phyloP scores from a whole-genome alignment of 2,888 invertebrate genomes.

The Bombylius major region DNA sequence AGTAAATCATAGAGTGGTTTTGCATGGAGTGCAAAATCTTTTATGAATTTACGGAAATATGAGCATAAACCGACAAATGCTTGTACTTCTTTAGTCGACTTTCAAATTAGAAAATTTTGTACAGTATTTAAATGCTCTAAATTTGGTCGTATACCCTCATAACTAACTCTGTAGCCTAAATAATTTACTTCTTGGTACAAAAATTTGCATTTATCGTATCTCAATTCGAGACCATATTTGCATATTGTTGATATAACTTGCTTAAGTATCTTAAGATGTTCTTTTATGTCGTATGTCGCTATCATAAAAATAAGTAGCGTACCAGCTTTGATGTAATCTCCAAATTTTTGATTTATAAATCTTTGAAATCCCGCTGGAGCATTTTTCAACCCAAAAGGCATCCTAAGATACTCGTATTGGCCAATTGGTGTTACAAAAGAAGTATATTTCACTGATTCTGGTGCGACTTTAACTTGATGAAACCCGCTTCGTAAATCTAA shows the following conservation, averaged over 20 bases:
- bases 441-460: conserved; percentile 13
- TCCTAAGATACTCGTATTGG: conserved; percentile 3
- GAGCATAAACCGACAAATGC: conserved; percentile 11
- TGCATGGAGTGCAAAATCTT: conserved; percentile 16
- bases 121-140: conserved; percentile 5
- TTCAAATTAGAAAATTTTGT: conserved; percentile 10
- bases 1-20: conserved; percentile 21
- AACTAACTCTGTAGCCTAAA: conserved; percentile 1
- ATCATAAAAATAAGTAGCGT: conserved; percentile 12
- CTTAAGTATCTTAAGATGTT: conserved; percentile 7
- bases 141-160: conserved; percentile 4
- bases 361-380: conserved; percentile 13
- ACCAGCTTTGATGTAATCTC: conserved; percentile 7
- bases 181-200: conserved; percentile 4
- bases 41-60: conserved; percentile 19
- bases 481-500: conserved; percentile 17
- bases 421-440: conserved; percentile 6
- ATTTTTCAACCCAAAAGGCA: conserved; percentile 15
- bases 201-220: conserved; percentile 6
- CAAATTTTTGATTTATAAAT: conserved; percentile 12
- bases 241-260: background rate
- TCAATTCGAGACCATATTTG: background rate
- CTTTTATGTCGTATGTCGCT: conserved; percentile 5
- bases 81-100: conserved; percentile 15
- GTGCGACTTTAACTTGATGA: conserved; percentile 13